Evolutionary conservation across 53 echinoderm and acorn worm species (phyloP).

Genomic region (Echinometra lucunter): DNA sequence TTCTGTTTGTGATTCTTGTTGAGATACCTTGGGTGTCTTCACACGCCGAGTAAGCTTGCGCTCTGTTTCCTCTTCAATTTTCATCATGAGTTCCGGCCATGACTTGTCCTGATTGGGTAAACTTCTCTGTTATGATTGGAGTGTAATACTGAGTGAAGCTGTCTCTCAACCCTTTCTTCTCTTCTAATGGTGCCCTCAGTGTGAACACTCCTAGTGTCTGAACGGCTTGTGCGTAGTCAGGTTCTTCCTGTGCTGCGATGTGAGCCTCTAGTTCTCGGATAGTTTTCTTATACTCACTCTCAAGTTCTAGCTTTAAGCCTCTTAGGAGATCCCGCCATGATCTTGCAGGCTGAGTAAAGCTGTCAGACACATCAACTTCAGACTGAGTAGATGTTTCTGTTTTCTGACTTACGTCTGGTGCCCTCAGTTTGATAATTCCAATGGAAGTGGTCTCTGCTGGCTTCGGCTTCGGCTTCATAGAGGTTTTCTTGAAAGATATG

Average conservation of each 20-base stretch:
- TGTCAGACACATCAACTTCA: neutral
- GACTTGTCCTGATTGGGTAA: conserved; percentile 70
- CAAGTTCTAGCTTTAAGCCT: conserved; percentile 85
- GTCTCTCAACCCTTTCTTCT: conserved; percentile 14
- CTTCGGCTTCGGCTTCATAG: conserved; percentile 16
- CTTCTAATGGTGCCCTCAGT: conserved; percentile 75
- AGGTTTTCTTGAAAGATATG: conserved; percentile 57
- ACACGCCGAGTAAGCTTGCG: conserved; percentile 13
- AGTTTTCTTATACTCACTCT: conserved; percentile 88
- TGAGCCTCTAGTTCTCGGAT: conserved; percentile 84
- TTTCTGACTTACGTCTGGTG: conserved; percentile 50
- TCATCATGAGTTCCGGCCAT: conserved; percentile 71
- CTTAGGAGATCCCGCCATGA: conserved; percentile 80
- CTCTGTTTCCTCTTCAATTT: conserved; percentile 68
- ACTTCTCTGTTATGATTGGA: conserved; percentile 38
- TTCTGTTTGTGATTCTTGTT: conserved; percentile 64
- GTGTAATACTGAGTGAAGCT: conserved; percentile 52
- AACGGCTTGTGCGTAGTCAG: conserved; percentile 68
- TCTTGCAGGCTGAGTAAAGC: conserved; percentile 78
- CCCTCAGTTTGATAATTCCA: conserved; percentile 69
- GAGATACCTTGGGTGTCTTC: neutral
- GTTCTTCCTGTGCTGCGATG: conserved; percentile 72
- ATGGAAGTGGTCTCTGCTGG: conserved; percentile 57
- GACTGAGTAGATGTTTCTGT: conserved; percentile 66
- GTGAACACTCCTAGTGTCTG: conserved; percentile 80